phyloP scores from a whole-genome alignment of 2,888 invertebrate genomes.

The Machimus atricapillus region DNA sequence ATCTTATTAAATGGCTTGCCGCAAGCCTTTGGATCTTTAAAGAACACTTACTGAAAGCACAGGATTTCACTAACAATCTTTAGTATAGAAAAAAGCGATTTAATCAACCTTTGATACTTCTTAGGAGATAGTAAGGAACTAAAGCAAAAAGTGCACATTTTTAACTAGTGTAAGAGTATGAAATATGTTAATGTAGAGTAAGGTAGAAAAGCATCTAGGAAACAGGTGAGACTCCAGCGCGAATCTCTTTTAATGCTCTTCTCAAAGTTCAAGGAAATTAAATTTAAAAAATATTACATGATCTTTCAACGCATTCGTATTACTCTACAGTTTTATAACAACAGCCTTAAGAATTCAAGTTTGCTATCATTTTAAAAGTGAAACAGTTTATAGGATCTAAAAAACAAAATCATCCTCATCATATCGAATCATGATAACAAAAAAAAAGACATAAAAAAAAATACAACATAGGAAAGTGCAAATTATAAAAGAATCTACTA shows the following conservation, averaged over 20 bases:
- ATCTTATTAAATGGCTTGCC: background rate
- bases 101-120: background rate
- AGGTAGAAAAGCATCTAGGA: background rate
- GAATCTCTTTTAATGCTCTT: background rate
- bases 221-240: background rate
- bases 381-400: background rate
- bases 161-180: background rate
- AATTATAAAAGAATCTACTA: background rate
- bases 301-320: background rate
- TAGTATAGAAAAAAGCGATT: background rate
- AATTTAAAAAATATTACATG: background rate
- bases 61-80: background rate
- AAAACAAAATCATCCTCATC: background rate
- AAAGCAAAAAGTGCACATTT: background rate
- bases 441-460: background rate
- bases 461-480: background rate
- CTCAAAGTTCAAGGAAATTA: background rate
- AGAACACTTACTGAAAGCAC: background rate
- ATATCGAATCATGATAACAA: slow-evolving; percentile 3
- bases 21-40: background rate
- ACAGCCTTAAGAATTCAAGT: background rate
- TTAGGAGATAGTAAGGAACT: background rate
- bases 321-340: background rate
- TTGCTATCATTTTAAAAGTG: background rate
- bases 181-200: background rate